Evolutionary conservation across 2,113 vertebrate genomes (phyloP).

Genomic region (Syrmaticus mikado): DNA sequence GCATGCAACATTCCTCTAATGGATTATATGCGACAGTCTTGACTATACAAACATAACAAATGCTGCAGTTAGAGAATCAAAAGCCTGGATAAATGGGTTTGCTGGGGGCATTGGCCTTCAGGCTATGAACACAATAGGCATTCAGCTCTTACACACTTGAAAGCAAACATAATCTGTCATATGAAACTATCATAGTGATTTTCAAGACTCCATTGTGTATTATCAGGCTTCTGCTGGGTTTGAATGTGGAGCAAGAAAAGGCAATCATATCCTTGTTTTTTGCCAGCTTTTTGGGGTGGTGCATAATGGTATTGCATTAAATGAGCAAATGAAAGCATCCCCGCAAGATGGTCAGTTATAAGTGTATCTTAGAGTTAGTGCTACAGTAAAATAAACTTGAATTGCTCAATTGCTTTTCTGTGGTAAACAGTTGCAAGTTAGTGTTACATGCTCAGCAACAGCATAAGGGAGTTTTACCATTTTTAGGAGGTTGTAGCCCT

Average conservation of each 20-base stretch:
- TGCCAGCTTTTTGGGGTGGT: neutral
- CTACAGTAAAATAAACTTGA: neutral
- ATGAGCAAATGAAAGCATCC: neutral
- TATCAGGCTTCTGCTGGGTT: neutral
- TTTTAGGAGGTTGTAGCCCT: neutral
- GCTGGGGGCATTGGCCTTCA: neutral
- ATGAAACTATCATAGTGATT: neutral
- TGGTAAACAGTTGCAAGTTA: neutral
- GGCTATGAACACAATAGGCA: neutral
- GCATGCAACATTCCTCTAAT: neutral
- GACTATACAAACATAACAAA: neutral
- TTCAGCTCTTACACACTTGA: constrained; percentile 8
- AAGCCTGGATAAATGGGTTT: neutral
- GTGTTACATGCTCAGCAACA: neutral
- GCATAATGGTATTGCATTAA: neutral
- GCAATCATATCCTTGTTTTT: neutral
- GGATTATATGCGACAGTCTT: neutral
- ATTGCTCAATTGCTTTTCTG: neutral
- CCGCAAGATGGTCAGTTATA: neutral
- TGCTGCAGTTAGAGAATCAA: neutral
- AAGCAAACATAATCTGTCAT: constrained; percentile 16
- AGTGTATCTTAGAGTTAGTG: neutral
- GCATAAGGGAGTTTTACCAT: neutral
- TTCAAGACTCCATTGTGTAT: neutral
- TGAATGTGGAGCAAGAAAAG: neutral